Evolutionary conservation across 2,888 invertebrate genomes (phyloP).

Genomic region (Ramazzottius varieornatus): DNA sequence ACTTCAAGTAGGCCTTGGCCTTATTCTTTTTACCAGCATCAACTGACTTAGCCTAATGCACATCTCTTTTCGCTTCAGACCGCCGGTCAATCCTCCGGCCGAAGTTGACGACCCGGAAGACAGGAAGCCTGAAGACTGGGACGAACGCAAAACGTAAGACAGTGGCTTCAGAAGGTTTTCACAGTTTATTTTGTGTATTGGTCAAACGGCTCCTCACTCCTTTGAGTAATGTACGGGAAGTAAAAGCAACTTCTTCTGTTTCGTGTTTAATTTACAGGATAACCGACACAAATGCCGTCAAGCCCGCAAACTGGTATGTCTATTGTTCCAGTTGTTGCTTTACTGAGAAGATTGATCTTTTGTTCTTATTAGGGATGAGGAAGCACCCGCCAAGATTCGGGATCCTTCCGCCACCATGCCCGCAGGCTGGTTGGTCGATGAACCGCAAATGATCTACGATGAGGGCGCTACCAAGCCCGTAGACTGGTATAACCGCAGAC

Average conservation of each 20-base stretch:
- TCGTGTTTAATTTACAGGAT: not conserved
- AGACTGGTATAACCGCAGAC: conserved; percentile 40
- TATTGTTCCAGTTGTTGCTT: too few relatives aligned
- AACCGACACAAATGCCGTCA: not conserved
- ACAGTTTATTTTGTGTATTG: too few relatives aligned
- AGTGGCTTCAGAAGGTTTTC: too few relatives aligned
- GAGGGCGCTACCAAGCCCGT: conserved; percentile 56
- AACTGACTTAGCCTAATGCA: not conserved
- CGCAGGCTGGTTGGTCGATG: conserved; percentile 71
- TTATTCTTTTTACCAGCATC: not conserved
- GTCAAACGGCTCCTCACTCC: too few relatives aligned
- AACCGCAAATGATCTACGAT: conserved; percentile 54
- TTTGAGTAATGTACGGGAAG: too few relatives aligned
- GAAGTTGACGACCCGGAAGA: conserved; percentile 75
- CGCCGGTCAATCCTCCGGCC: conserved; percentile 73
- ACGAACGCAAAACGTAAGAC: conserved; percentile 51
- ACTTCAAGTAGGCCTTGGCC: conserved; percentile 34
- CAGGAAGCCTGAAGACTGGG: conserved; percentile 66
- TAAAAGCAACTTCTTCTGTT: too few relatives aligned
- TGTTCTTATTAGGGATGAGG: conserved; percentile 43
- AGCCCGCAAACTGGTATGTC: not conserved
- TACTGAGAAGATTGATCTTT: too few relatives aligned
- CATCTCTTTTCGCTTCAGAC: conserved; percentile 24
- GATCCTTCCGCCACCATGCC: conserved; percentile 61
- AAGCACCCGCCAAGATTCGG: conserved; percentile 60